Base-by-base conservation (phyloP, 1,140 invertebrate genomes). In the Nebria ingens region DNA sequence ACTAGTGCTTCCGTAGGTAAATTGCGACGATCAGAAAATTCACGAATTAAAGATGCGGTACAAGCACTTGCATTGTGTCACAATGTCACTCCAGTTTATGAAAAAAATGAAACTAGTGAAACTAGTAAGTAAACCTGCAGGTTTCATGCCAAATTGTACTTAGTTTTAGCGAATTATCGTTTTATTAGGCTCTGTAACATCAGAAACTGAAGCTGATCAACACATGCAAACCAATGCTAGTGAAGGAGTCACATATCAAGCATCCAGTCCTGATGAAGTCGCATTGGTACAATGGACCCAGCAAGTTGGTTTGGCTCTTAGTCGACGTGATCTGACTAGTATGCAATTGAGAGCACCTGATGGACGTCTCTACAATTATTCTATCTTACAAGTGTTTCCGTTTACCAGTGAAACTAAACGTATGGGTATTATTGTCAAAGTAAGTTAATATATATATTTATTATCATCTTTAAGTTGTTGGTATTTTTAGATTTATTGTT, bases 381-480 rank as follows among this genome's bases (percentile, higher is more conserved):
- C 81, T 29, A 97, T 99, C 60, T 73, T 99, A 2, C 93, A 99
- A 71, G 82, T 97, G 53, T 99, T 99, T 70, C 97, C 97, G 2
- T 99, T 99, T 65, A 98, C 93, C 2, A 98, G 96, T 21, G 97
- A 99, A 74, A 89, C 87, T 2, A 99, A 99, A 74, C 78, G 96
- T 65, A 99, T 99, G 97, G 97, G 97, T 13, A 97, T 99, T 55
- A 98, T 99, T 71, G 85, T 99, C 0, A 89, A 85, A 76, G 89
- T 91, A 65, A 55, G 52, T 55, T 21, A 40, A 54, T 34, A 53
- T 1, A 29, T 13, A 29, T 40, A 52, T 56, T 38, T 20, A 20
- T 56, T n/a, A 34, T 53, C 11, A 19, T 42, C 40, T 25, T 34
- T 29, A 21, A 21, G n/a, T n/a, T n/a, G n/a, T n/a, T n/a, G n/a